These are phyloP conservation scores for Coelogynopora nodosa DNA, from an alignment of 2,888 invertebrate genomes.

Conservation along the genomic window DNA sequence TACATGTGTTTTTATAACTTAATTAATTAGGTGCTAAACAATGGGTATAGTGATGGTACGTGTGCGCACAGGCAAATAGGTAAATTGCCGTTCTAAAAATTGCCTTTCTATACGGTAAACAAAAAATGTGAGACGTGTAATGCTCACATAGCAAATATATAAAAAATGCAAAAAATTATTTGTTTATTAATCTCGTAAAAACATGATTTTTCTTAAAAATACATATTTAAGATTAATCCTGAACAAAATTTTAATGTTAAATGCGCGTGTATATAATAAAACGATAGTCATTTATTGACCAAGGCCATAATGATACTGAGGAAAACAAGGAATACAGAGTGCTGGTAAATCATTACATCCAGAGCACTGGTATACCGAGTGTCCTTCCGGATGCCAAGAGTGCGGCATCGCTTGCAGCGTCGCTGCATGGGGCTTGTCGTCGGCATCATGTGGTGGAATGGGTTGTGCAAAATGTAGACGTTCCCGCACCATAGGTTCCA, in stretches of 20 bases:
- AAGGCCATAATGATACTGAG: constrained; percentile 20
- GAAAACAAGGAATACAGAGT: constrained; percentile 24
- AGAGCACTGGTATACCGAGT: background rate
- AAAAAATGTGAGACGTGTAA: constrained; percentile 29
- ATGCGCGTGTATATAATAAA: background rate
- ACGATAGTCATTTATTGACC: constrained; percentile 25
- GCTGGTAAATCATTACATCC: constrained; percentile 24
- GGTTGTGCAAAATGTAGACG: constrained; percentile 20
- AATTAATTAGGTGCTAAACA: too few species aligned
- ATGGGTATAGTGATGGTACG: too few species aligned
- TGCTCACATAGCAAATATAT: too few species aligned
- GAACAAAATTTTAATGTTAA: constrained; percentile 22
- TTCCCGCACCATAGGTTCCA: constrained; percentile 27
- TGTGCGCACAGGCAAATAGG: too few species aligned
- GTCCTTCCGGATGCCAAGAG: constrained; percentile 29
- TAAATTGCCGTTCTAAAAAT: too few species aligned
- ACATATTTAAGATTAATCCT: constrained; percentile 11
- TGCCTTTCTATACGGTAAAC: constrained; percentile 31
- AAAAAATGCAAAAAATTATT: constrained; percentile 31
- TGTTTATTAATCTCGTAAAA: constrained; percentile 27
- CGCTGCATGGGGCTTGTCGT: constrained; percentile 10
- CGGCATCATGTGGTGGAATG: constrained; percentile 11
- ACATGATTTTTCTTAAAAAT: constrained; percentile 28
- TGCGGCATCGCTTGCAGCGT: constrained; percentile 19
- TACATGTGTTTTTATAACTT: too few species aligned